A percentile compares a stretch with the other conserved stretches of the same genome.
Evolutionary conservation across 2,113 vertebrate species (phyloP).

Genomic region (Puffinus mauretanicus): DNA sequence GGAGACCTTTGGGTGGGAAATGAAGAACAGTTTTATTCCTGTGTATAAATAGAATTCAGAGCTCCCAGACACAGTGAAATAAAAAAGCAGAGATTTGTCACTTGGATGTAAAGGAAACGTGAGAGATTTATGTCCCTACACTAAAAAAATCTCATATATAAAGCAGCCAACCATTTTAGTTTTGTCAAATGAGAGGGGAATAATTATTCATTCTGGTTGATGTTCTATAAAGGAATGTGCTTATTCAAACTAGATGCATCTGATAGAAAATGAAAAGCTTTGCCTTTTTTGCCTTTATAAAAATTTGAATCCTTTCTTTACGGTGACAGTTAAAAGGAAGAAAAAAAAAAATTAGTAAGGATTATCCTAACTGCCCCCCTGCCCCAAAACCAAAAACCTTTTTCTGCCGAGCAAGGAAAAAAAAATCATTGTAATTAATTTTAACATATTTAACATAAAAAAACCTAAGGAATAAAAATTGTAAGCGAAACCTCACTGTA

Average conservation of each 20-base stretch:
- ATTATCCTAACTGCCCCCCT: not conserved
- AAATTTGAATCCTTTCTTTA: not conserved
- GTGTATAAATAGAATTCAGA: slow-evolving; percentile 34
- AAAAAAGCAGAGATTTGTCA: slow-evolving; percentile 3
- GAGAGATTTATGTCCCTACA: not conserved
- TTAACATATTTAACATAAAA: not conserved
- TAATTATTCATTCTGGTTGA: slow-evolving; percentile 21
- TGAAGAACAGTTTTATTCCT: not conserved
- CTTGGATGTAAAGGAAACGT: not conserved
- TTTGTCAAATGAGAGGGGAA: not conserved
- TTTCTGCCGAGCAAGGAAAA: not conserved
- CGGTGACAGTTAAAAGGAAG: not conserved
- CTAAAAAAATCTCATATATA: not conserved
- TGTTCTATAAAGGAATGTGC: not conserved
- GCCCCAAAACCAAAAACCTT: not conserved
- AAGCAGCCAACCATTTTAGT: not conserved
- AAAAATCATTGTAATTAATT: not conserved
- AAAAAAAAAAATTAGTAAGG: not conserved
- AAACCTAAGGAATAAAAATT: not conserved
- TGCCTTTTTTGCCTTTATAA: not conserved
- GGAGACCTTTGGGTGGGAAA: not conserved
- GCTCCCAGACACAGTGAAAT: not conserved
- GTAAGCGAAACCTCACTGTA: not conserved
- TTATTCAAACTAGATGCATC: not conserved
- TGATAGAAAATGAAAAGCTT: slow-evolving; percentile 4